phyloP scores from a whole-genome alignment of 2,113 vertebrate species.

The Phylloscopus trochiloides region DNA sequence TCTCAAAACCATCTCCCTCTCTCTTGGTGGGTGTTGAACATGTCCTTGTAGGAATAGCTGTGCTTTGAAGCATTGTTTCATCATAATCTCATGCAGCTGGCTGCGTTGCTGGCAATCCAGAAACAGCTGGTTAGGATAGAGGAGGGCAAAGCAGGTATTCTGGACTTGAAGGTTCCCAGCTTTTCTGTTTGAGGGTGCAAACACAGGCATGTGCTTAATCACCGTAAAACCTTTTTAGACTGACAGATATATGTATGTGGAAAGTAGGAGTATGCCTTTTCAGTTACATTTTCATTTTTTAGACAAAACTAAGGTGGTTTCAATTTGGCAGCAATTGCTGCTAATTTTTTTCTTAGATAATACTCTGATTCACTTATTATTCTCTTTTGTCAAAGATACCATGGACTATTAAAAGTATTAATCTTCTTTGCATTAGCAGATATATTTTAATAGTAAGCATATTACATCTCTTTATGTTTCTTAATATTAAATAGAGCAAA shows the following conservation, averaged over 20 bases:
- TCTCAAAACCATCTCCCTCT: not conserved
- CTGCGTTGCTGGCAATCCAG: not conserved
- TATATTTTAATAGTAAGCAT: not conserved
- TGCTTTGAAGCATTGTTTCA: not conserved
- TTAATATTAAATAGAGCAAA: not conserved
- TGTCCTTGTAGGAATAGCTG: not conserved
- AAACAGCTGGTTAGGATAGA: not conserved
- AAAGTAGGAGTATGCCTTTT: not conserved
- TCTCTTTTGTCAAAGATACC: not conserved
- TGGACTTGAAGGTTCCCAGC: fast-evolving
- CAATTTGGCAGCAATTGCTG: not conserved
- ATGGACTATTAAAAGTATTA: not conserved
- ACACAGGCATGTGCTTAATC: not conserved
- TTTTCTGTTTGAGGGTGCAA: not conserved
- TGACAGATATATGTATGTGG: not conserved
- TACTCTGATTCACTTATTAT: not conserved
- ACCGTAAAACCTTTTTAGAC: not conserved
- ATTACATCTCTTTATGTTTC: not conserved
- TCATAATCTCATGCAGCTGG: not conserved
- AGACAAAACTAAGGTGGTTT: not conserved
- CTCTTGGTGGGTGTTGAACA: not conserved
- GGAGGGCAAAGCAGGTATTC: not conserved
- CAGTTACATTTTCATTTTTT: not conserved
- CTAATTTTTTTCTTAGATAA: not conserved
- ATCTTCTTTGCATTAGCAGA: not conserved